phyloP scores from a whole-genome alignment of 1,140 invertebrate species.

The Galleria mellonella region DNA sequence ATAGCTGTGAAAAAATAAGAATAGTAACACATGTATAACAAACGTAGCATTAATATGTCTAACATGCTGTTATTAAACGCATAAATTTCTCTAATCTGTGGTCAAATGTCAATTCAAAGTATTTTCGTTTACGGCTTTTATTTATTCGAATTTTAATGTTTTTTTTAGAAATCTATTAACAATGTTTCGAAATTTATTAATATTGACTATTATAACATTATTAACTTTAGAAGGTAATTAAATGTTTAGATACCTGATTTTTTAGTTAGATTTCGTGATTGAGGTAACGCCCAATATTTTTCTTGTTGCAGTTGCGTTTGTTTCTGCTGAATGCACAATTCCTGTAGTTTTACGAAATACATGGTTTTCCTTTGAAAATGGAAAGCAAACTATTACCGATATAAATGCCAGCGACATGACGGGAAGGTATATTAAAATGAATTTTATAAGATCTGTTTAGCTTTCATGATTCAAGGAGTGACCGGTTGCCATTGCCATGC shows the following conservation, averaged over 20 bases:
- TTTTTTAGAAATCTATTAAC: neutral
- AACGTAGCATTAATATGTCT: too few species aligned
- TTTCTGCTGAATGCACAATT: slow-evolving; percentile 76
- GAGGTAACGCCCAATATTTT: slow-evolving; percentile 35
- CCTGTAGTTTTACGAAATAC: slow-evolving; percentile 86
- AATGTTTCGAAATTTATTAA: neutral
- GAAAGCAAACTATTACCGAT: slow-evolving; percentile 86
- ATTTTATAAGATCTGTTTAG: too few species aligned
- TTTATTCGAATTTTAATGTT: too few species aligned
- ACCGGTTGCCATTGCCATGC: too few species aligned
- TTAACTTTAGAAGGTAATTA: slow-evolving; percentile 16
- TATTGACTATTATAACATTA: slow-evolving; percentile 5
- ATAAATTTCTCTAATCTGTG: too few species aligned
- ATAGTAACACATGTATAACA: too few species aligned
- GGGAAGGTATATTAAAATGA: slow-evolving; percentile 43
- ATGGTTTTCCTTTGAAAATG: slow-evolving; percentile 95
- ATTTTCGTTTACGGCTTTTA: too few species aligned
- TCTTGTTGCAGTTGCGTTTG: slow-evolving; percentile 42
- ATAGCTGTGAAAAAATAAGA: too few species aligned
- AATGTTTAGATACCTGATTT: neutral
- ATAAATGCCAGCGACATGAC: slow-evolving; percentile 87
- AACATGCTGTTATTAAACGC: too few species aligned
- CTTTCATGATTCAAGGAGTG: too few species aligned
- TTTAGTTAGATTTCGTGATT: slow-evolving; percentile 6
- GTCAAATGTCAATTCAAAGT: too few species aligned